These are phyloP conservation scores for Verasper variegatus DNA, from an alignment of 2,113 vertebrate genomes.

Conservation along the genomic window DNA sequence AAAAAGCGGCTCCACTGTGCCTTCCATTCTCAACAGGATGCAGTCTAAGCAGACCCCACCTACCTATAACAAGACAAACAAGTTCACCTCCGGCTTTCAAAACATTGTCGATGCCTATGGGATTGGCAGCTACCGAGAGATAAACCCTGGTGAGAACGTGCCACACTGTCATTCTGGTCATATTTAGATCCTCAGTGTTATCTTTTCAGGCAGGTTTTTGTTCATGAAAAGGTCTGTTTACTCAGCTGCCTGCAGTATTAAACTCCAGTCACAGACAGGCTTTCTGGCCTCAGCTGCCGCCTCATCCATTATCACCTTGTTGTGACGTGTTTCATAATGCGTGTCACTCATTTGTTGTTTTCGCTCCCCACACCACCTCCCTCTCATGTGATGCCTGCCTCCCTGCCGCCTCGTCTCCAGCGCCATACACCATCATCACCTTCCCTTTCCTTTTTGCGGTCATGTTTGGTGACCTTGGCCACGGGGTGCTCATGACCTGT, in stretches of 20 bases:
- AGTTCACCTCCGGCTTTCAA: slow-evolving; percentile 97
- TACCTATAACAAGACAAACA: slow-evolving; percentile 98
- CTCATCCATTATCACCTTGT: slow-evolving; percentile 31
- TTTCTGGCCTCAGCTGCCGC: neutral
- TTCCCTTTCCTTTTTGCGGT: slow-evolving; percentile 99
- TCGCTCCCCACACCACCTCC: slow-evolving; percentile 10
- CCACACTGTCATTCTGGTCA: neutral
- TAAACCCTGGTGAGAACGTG: slow-evolving; percentile 90
- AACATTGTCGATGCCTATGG: slow-evolving; percentile 98
- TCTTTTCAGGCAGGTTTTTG: neutral
- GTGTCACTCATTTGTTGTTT: slow-evolving; percentile 8
- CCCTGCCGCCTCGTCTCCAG: slow-evolving; percentile 75
- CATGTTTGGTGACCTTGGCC: slow-evolving; percentile 98
- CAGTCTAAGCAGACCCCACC: slow-evolving; percentile 97
- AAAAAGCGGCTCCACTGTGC: slow-evolving; percentile 96
- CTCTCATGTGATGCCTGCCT: slow-evolving; percentile 23
- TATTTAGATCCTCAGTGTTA: neutral
- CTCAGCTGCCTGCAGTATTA: slow-evolving; percentile 13
- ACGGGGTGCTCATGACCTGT: slow-evolving; percentile 93
- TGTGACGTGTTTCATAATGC: neutral
- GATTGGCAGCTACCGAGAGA: slow-evolving; percentile 95
- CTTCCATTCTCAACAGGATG: slow-evolving; percentile 98
- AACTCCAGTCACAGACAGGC: neutral
- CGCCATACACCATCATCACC: slow-evolving; percentile 97
- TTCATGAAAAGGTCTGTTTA: neutral